These are phyloP conservation scores for Podarcis muralis DNA, from an alignment of 2,113 vertebrate species.

Conservation along the genomic window DNA sequence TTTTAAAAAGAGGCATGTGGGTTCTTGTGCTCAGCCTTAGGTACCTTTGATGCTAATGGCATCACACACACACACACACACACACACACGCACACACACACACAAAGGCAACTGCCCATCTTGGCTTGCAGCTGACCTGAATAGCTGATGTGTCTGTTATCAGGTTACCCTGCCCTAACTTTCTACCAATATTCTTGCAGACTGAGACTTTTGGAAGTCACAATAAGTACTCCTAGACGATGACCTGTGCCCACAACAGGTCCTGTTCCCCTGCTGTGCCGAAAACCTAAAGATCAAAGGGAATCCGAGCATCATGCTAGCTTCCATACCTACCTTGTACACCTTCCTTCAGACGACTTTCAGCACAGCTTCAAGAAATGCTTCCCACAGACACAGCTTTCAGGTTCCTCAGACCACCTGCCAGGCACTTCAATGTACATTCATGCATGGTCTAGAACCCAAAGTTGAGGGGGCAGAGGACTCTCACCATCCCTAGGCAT, in stretches of 20 bases:
- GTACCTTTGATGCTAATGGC: neutral
- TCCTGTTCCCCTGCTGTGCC: neutral
- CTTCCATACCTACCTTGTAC: neutral
- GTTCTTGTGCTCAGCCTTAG: neutral
- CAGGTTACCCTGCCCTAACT: too few relatives aligned
- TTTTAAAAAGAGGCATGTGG: neutral
- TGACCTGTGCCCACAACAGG: neutral
- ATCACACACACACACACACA: neutral
- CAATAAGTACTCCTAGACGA: neutral
- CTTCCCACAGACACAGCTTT: neutral
- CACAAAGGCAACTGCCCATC: neutral
- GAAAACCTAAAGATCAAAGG: neutral
- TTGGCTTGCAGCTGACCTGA: neutral
- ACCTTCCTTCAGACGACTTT: neutral
- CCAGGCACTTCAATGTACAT: neutral
- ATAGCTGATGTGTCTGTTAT: neutral
- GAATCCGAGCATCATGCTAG: neutral
- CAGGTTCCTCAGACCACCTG: neutral
- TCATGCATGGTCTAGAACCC: too few relatives aligned
- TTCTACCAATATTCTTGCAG: neutral
- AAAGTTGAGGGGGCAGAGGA: too few relatives aligned
- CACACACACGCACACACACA: neutral
- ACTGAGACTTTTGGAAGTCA: too few relatives aligned
- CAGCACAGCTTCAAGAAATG: neutral
- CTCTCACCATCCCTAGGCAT: too few relatives aligned